phyloP scores from a whole-genome alignment of 2,888 invertebrate species.

The Margaritifera margaritifera region DNA sequence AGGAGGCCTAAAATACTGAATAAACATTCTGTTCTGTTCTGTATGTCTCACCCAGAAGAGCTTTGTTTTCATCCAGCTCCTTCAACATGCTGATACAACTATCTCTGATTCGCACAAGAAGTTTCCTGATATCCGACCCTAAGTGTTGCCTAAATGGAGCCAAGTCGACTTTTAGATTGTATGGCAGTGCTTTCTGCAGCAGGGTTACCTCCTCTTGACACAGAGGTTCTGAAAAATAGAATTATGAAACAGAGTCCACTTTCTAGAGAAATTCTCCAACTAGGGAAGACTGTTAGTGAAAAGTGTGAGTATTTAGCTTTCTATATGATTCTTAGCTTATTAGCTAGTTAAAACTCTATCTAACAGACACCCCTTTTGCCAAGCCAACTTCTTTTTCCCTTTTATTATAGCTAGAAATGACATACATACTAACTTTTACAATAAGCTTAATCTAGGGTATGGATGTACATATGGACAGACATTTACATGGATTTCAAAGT shows the following conservation, averaged over 20 bases:
- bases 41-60: constrained; percentile 9
- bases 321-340: too few relatives aligned
- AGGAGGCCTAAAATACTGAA: too few relatives aligned
- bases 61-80: constrained; percentile 15
- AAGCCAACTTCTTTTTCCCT: too few relatives aligned
- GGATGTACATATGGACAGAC: too few relatives aligned
- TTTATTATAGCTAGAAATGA: too few relatives aligned
- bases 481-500: too few relatives aligned
- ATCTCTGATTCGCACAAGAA: constrained; percentile 66
- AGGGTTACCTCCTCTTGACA: constrained; percentile 51
- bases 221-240: constrained; percentile 48
- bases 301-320: background rate
- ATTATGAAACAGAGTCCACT: constrained; percentile 1
- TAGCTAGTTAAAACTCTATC: too few relatives aligned
- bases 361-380: too few relatives aligned
- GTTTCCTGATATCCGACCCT: constrained; percentile 55
- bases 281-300: constrained; percentile 6
- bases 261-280: background rate
- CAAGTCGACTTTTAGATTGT: constrained; percentile 69
- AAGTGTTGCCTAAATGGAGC: constrained; percentile 70
- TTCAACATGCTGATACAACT: constrained; percentile 59
- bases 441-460: too few relatives aligned
- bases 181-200: constrained; percentile 54
- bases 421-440: too few relatives aligned
- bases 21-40: too few relatives aligned